phyloP scores from a whole-genome alignment of 2,888 invertebrate species.

The Branchellion lobata region DNA sequence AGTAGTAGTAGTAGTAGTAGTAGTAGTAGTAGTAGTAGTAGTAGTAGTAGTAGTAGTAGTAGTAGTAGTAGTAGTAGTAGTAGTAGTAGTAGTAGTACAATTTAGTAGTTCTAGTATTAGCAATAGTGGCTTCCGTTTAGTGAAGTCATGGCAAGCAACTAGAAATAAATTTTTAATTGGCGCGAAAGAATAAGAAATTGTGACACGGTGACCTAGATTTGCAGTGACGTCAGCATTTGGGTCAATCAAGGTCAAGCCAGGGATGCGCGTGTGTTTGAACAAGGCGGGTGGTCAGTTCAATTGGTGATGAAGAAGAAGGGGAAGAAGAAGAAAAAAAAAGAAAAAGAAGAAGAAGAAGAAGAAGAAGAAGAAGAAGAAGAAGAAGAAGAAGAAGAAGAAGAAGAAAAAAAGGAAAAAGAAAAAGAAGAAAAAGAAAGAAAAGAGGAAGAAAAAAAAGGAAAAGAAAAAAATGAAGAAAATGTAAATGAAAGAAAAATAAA shows the following conservation, averaged over 20 bases:
- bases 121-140: too few relatives aligned
- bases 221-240: background rate
- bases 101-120: too few relatives aligned
- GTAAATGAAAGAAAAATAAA: background rate
- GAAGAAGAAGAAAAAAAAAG: background rate
- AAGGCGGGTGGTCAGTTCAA: conserved; percentile 17
- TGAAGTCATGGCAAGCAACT: too few relatives aligned
- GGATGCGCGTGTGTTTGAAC: background rate
- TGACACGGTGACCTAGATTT: conserved; percentile 21
- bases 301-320: background rate
- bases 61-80: too few relatives aligned
- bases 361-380: background rate
- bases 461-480: background rate
- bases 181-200: conserved; percentile 1
- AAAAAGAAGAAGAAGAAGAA: conserved; percentile 4
- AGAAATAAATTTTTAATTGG: background rate
- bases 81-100: too few relatives aligned
- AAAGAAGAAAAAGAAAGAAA: background rate
- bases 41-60: too few relatives aligned
- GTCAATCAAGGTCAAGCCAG: conserved; percentile 8
- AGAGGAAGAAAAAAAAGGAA: too few relatives aligned
- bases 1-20: too few relatives aligned
- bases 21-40: too few relatives aligned
- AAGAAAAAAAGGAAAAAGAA: background rate
- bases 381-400: background rate